These are phyloP conservation scores for Pammene fasciana DNA, from an alignment of 2,888 invertebrate species.

Conservation along the genomic window DNA sequence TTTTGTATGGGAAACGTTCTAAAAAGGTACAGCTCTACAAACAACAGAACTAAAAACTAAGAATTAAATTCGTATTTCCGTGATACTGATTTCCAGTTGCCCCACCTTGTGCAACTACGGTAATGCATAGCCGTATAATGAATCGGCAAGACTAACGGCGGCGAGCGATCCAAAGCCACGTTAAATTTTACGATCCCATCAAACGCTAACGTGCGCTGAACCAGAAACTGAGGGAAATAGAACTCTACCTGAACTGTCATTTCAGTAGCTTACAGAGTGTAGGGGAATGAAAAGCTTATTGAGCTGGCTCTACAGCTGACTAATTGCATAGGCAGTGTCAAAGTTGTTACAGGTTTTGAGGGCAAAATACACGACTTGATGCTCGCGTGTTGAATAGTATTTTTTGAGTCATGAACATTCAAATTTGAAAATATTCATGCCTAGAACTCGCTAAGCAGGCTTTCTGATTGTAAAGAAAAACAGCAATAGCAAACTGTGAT, in stretches of 20 bases:
- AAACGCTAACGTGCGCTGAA: conserved; percentile 64
- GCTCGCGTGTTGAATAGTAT: no score
- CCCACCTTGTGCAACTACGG: conserved; percentile 21
- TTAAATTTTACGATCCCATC: conserved; percentile 67
- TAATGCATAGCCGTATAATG: conserved; percentile 49
- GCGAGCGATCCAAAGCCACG: conserved; percentile 47
- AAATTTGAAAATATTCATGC: no score
- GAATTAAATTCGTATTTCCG: background rate
- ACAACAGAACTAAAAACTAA: background rate
- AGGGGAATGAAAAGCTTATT: background rate
- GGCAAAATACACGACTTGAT: no score
- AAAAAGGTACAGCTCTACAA: no score
- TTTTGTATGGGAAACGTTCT: no score
- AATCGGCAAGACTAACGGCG: conserved; percentile 43
- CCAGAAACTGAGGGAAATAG: conserved; percentile 52
- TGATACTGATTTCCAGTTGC: background rate
- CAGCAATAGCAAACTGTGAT: no score
- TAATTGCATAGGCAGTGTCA: no score
- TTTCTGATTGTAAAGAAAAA: no score
- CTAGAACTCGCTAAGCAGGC: no score
- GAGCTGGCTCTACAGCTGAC: background rate
- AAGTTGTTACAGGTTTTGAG: no score
- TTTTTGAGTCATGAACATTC: no score
- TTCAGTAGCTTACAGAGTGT: background rate
- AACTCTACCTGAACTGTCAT: conserved; percentile 21